A percentile compares a stretch with the other conserved stretches of the same genome.
Evolutionary conservation across 2,888 invertebrate genomes (phyloP).

Genomic region (Pyrrhosoma nymphula): DNA sequence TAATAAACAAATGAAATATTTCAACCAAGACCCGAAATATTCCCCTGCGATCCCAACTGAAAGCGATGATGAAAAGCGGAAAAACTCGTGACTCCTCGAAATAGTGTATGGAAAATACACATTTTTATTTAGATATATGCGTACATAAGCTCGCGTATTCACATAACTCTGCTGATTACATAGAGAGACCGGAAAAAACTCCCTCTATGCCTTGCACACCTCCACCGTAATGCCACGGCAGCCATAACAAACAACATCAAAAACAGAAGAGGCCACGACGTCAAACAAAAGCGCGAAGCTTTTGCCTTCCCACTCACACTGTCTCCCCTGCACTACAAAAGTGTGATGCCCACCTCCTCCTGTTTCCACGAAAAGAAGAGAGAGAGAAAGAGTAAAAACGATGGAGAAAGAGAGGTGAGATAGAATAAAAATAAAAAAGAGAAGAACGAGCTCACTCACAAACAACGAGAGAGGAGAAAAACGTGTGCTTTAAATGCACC

Average conservation of each 20-base stretch:
- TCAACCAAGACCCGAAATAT: not conserved
- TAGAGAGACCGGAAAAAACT: not conserved
- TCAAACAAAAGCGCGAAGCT: not conserved
- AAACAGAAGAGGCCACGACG: not conserved
- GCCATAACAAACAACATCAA: slow-evolving; percentile 31
- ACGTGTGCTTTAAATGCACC: slow-evolving; percentile 12
- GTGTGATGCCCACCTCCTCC: not conserved
- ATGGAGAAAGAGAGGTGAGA: not conserved
- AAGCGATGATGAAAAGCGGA: not conserved
- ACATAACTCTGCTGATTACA: not conserved
- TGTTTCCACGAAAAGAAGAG: not conserved
- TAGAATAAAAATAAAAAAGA: not conserved
- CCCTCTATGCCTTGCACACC: not conserved
- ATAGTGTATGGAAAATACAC: not conserved
- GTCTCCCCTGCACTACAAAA: not conserved
- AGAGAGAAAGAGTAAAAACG: not conserved
- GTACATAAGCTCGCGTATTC: not conserved
- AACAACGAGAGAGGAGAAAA: not conserved
- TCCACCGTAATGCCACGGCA: not conserved
- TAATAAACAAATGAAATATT: not conserved
- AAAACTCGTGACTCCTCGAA: not conserved
- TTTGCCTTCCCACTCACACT: not conserved
- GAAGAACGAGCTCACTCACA: not conserved
- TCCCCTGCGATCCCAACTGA: not conserved
- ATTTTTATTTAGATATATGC: not conserved